Evolutionary conservation across 2,888 invertebrate species (phyloP).

Genomic region (Nasonia oneida): DNA sequence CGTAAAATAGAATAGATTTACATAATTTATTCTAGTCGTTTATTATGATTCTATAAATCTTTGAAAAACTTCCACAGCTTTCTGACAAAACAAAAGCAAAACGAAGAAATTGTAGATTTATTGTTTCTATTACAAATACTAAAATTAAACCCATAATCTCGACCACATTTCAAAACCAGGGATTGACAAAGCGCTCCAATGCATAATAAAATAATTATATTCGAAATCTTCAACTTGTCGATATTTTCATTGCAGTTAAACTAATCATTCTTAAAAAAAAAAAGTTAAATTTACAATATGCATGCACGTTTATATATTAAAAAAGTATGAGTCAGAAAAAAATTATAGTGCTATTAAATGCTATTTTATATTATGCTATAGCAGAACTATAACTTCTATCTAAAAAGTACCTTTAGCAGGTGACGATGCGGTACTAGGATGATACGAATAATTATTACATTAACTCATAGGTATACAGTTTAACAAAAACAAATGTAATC

Average conservation of each 20-base stretch:
- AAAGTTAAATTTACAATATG: no score
- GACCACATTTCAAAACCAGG: not conserved
- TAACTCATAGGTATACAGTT: not conserved
- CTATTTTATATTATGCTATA: not conserved
- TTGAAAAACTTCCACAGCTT: not conserved
- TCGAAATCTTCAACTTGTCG: not conserved
- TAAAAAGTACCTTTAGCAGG: no score
- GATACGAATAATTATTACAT: not conserved
- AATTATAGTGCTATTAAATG: not conserved
- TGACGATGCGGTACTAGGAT: not conserved
- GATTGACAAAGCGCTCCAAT: no score
- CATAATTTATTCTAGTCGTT: not conserved
- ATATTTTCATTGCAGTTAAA: not conserved
- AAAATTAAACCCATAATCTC: not conserved
- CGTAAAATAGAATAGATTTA: not conserved
- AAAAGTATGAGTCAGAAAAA: not conserved
- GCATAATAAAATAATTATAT: not conserved
- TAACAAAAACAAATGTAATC: slow-evolving; percentile 25
- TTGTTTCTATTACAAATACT: not conserved
- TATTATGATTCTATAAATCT: not conserved
- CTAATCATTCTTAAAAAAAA: not conserved
- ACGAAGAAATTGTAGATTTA: not conserved
- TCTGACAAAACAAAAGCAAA: not conserved
- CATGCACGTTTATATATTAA: not conserved
- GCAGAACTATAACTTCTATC: not conserved